Base-by-base conservation (phyloP, 2,888 invertebrate species). In the Callyntrura guangdongensis region DNA sequence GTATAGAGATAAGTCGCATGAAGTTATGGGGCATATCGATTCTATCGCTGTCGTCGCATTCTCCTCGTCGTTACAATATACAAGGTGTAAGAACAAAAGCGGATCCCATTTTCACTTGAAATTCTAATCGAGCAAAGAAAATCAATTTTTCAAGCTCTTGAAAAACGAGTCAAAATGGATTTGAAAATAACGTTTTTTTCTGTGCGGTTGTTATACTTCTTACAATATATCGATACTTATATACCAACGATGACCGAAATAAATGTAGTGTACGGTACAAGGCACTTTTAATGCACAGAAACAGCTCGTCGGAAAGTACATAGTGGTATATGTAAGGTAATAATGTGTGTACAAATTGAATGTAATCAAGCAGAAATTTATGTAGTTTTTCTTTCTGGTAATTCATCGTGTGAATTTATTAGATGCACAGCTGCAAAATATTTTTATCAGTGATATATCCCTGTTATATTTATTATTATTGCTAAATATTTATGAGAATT, bases 71-170 rank as follows among this genome's bases (percentile, higher is more conserved):
- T 36, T 36, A 36, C 6, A 36, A 36, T 36, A 36, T 36, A 36
- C 36, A 36, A 36, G 2, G 36, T 83, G 49, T 56, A 36, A 25
- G 69, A 27, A 56, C 20, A 82, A 59, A 64, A 77, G 77, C 45
- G 77, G 47, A 77, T 64, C 64, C 47, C n/a, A 69, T 74, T 56
- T 69, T 61, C 81, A 69, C 87, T 87, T 87, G 81, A 87, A 87
- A 20, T 87, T 81, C 79, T 87, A 87, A 87, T 87, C 87, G 81
- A 87, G 87, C 87, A 87, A 81, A 81, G 69, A 87, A 77, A 87
- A 87, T 87, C 87, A 87, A 87, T 87, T 87, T 69, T 67, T 81
- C 81, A 87, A 53, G 81, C 87, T 87, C 67, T 79, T 64, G 79
- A 87, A 84, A 84, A 84, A 79, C 85, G 87, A 81, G 87, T 81